Base-by-base conservation (phyloP, 2,113 vertebrate genomes). In the Centropus bengalensis region DNA sequence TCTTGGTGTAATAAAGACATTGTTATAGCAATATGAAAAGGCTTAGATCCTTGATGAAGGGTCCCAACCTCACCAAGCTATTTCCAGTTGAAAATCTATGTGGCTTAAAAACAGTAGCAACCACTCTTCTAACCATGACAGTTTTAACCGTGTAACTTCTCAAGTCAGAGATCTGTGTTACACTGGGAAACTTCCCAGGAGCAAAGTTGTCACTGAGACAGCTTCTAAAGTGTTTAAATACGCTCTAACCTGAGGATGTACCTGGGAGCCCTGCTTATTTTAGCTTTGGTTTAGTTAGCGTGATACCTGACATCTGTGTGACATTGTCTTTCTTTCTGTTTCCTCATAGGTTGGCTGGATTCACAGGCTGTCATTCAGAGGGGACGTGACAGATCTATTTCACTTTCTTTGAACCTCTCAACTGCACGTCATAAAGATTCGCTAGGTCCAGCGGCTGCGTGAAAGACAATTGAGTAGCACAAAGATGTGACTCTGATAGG, bases 331-430 rank as follows among this genome's bases (percentile, higher is more conserved):
- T 77, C 88, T 76, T 73, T 87, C 86, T 67, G 11, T 94, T 91
- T 36, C 2, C 47, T 93, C 67, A 9, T 73, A 98, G 98, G 92
- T 96, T 95, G 88, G 15, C 62, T 93, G 96, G 91, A 92, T 60
- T 96, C 83, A 94, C 60, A 89, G 88, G 80, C 54, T 95, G 2
- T 87, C 85, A 30, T 91, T 97, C 91, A 69, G 86, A 96, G 24
- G 77, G 59, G 92, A 77, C 82, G 58, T 94, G 78, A 87, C 71
- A 84, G 86, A 97, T 33, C 70, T 71, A 5, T 86, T 95, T 82
- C 76, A 81, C 70, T 86, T 89, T 94, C 18, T 2, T 63, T 96
- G 92, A 95, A 81, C 51, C 38, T 76, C 66, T 77, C 55, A 78
- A 33, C 89, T 55, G 7, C 49, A 44, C 15, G 0, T 70, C 80